Conservation (phyloP, 2,113 vertebrate species). For the Himantopus leucocephalus region DNA sequence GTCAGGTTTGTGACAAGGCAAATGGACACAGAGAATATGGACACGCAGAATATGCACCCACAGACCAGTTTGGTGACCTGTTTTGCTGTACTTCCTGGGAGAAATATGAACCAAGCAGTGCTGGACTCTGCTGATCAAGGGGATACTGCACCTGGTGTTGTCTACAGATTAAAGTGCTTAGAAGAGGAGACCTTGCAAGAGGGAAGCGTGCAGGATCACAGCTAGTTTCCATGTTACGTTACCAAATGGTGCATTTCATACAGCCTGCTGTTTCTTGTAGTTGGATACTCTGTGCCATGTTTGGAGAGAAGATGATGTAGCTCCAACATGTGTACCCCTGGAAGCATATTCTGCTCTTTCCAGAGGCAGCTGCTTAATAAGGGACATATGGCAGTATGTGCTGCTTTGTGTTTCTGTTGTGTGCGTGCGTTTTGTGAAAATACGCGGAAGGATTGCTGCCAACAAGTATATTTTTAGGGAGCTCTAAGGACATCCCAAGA, state of each 20-base stretch:
- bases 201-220: neutral
- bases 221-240: fast-evolving
- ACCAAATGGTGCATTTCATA: neutral
- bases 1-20: neutral
- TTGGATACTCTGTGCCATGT: neutral
- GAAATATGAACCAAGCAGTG: fast-evolving
- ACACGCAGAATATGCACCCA: neutral
- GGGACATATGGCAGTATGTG: neutral
- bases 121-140: neutral
- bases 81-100: neutral
- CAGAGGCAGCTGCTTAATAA: neutral
- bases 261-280: neutral
- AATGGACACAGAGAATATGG: neutral
- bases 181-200: neutral
- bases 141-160: neutral
- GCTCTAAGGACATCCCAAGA: neutral
- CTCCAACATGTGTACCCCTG: neutral
- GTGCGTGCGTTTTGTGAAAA: neutral
- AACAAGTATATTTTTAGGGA: neutral
- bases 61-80: neutral
- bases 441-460: neutral
- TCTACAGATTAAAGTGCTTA: neutral
- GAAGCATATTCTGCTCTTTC: neutral
- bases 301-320: neutral
- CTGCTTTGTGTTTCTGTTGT: neutral